Evolutionary conservation across 2,797 vertebrate genomes (phyloP), one percentile per base, ranked within the genome.

Genomic region (Hemitrygon akajei): DNA sequence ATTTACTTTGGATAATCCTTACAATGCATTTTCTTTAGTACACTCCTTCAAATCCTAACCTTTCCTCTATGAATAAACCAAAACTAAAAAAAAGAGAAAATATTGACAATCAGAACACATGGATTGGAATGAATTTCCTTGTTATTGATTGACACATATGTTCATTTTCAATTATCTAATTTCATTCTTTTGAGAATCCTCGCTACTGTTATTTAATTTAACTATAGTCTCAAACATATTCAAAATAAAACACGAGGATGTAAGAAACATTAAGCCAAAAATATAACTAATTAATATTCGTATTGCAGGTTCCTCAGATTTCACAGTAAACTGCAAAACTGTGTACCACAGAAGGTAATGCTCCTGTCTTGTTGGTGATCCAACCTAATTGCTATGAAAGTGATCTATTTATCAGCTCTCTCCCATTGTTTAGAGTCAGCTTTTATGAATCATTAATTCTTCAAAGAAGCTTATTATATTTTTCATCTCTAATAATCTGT

Each of bases 1-100:
- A 95, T 95, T 94, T 95, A 66, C 63, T 66, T 66, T 66, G 63
- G 63, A 66, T 66, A 66, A 66, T 12, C 82, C 12, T 10, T 47
- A 18, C 18, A n/a, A 30, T 60, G 40, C 27, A 0, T 27, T 16
- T n/a, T 86, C 27, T 86, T 27, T 30, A 86, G 60, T 5, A n/a
- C 60, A 58, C 82, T 30, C n/a, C 7, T 60, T 56, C 56, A 86
- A 60, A 27, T n/a, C 12, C 9, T 27, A 84, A 30, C 9, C 18
- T 84, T 58, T 82, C 30, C 47, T 84, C 81, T 27, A 84, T 30
- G 56, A 63, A 60, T 12, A 86, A 63, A 12, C 56, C 58, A 58
- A 86, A n/a, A 56, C 16, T 58, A n/a, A 86, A 86, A 86, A 63
- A 60, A 27, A n/a, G 6, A 16, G 82, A 63, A 3, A 63, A 86